Conservation (phyloP, 2,888 invertebrate genomes). For the Lochmaea crataegi region DNA sequence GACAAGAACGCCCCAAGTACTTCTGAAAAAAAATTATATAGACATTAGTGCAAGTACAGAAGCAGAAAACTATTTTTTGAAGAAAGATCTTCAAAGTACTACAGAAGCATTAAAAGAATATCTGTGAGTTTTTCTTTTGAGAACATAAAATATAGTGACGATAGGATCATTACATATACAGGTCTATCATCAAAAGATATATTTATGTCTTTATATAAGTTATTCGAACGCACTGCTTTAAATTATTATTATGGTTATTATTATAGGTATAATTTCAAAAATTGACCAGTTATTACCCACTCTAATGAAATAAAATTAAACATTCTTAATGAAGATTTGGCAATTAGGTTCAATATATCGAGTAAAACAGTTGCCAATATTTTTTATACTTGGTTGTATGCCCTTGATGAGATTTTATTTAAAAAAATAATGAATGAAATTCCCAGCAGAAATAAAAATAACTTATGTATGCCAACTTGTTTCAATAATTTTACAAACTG, state of each 20-base stretch:
- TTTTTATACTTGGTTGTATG: constrained; percentile 12
- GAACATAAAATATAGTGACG: no score
- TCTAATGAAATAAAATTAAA: constrained; percentile 25
- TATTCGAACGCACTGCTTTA: background rate
- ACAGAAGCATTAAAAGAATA: no score
- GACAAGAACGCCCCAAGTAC: no score
- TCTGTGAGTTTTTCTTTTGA: no score
- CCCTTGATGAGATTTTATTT: constrained; percentile 5
- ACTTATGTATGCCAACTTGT: constrained; percentile 12
- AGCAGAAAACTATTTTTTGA: no score
- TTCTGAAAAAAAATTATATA: no score
- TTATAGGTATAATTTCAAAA: background rate
- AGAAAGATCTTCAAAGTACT: no score
- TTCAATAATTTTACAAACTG: constrained; percentile 25
- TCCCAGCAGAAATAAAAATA: constrained; percentile 16
- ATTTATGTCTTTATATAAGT: background rate
- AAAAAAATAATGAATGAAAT: constrained; percentile 13
- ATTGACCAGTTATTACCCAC: constrained; percentile 7
- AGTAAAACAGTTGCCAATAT: constrained; percentile 10
- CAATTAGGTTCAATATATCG: constrained; percentile 38
- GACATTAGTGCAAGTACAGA: no score
- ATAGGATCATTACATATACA: background rate
- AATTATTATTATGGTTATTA: constrained; percentile 2
- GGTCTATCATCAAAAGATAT: background rate
- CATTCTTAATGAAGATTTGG: constrained; percentile 44